Conservation (phyloP, 2,113 vertebrate genomes). For the Rhagologus leucostigma region DNA sequence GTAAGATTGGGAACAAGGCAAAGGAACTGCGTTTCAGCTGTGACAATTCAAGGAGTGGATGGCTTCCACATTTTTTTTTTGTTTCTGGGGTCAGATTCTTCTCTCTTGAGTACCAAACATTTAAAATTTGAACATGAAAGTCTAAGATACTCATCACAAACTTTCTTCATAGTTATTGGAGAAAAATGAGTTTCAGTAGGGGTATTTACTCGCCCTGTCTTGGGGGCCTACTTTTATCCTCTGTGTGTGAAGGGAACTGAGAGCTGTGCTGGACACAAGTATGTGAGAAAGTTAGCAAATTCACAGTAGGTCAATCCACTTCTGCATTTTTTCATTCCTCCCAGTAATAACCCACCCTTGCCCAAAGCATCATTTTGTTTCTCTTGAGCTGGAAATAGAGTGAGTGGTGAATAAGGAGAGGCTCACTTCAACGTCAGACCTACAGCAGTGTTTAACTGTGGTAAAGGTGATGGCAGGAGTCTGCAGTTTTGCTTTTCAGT, state of each 20-base stretch:
- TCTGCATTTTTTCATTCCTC: not conserved
- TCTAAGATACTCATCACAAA: not conserved
- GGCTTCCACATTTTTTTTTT: not conserved
- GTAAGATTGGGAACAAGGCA: not conserved
- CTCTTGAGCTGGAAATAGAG: not conserved
- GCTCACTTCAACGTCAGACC: not conserved
- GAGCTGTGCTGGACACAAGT: not conserved
- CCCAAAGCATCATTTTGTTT: not conserved
- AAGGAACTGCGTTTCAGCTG: not conserved
- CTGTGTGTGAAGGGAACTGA: not conserved
- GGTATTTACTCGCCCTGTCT: not conserved
- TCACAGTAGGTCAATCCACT: not conserved
- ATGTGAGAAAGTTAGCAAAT: not conserved
- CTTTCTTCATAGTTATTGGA: not conserved
- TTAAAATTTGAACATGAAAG: not conserved
- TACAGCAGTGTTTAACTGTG: not conserved
- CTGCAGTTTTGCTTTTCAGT: not conserved
- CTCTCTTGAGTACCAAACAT: not conserved
- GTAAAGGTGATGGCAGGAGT: not conserved
- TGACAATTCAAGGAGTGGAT: not conserved
- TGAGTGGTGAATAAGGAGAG: not conserved
- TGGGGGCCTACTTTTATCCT: not conserved
- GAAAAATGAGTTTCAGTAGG: not conserved
- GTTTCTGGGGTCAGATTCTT: not conserved
- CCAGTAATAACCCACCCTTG: not conserved